Evolutionary conservation across 2,888 invertebrate genomes (phyloP), one percentile per base, ranked within the genome.

Genomic region (Mimas tiliae): DNA sequence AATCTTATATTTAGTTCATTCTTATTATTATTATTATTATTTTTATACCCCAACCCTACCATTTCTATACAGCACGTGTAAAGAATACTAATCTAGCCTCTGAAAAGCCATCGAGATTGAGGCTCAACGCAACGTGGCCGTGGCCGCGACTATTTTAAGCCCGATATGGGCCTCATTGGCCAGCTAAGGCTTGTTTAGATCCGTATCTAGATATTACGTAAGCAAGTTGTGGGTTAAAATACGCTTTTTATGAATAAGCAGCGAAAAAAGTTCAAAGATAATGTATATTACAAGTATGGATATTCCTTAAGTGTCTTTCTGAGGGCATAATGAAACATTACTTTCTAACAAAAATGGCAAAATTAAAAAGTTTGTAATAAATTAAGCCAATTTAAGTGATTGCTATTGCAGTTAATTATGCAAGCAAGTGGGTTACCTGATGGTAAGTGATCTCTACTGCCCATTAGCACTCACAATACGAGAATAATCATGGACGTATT

Each of bases 71-170:
- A 58, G 7, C 58, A 58, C 58, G 58, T 42, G 58, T 58, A 58
- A 58, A 58, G 42, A 58, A 58, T 58, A 42, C 58, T 58, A 58
- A 58, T 58, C 58, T 58, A 42, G 42, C 42, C 19, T 58, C 58
- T 58, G 58, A 58, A 58, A 58, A 58, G 58, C 58, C 58, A 42
- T 58, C 38, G 58, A 58, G 58, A 58, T 58, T 58, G 42, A 58
- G 58, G 58, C 58, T 58, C 58, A 58, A 58, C 58, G 58, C 58
- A 58, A 58, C 42, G 58, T 58, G 58, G 42, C 58, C 58, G 19
- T 58, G 58, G 58, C 58, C 58, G 38, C 19, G 58, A 42, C 58
- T 58, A 58, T 58, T 58, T 58, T 58, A 58, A 58, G 58, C 42
- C 58, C 42, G 58, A 58, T 58, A 42, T 42, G 58, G 42, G 58